Base-by-base conservation (phyloP, 2,888 invertebrate genomes). In the Apantesis nais region DNA sequence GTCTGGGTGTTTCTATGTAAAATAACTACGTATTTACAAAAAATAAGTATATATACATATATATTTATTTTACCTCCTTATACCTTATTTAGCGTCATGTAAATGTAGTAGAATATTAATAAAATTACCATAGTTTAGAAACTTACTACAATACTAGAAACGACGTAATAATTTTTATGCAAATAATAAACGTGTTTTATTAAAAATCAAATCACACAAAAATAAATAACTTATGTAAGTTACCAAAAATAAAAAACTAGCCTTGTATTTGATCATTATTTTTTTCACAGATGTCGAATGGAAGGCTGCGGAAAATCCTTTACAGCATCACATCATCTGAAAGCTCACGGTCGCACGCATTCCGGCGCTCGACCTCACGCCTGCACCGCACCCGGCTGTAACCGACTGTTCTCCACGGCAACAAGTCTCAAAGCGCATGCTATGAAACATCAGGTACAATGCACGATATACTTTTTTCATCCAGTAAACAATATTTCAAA, bases 261-360 rank as follows among this genome's bases (percentile, higher is more conserved):
- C 12, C 5, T 63, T 41, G n/a, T 1, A 25, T n/a, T n/a, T n/a
- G 16, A 3, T 14, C 62, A 39, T n/a, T 7, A 37, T n/a, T 44
- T 31, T 2, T 25, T 62, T 64, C 72, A 0, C 84, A 98, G 98
- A 91, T 99, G 99, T 89, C 95, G 96, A 63, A 97, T 97, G 85
- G 96, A 97, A 77, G 98, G 97, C 9, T 99, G 99, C 89, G 98
- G 98, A 60, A 99, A 99, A 89, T 97, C 98, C 0, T 99, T 99
- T 91, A 98, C 98, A 1, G 98, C 99, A 31, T 98, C 98, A 65
- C 99, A 99, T 91, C 99, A 99, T 88, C 93, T 99, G 63, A 99
- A 99, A 93, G 98, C 98, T 0, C 99, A 99, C 87, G 96, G 96
- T 48, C 96, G 98, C 71, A 98, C 97, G 11, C 98, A 98, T 86